phyloP scores from a whole-genome alignment of 1,140 invertebrate species.

The Stegodyphus dumicola region DNA sequence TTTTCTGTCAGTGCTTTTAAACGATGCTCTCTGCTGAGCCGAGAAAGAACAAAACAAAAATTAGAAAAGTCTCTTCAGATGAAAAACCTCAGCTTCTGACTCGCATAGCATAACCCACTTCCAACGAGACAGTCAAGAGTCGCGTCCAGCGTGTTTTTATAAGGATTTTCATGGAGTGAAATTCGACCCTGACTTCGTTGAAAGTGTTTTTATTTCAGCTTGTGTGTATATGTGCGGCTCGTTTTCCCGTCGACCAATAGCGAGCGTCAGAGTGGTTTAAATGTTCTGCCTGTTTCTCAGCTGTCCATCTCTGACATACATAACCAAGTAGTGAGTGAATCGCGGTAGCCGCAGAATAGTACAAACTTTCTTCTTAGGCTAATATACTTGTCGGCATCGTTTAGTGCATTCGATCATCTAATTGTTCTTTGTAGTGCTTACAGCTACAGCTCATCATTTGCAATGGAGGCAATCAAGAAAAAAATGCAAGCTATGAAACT shows the following conservation, averaged over 20 bases:
- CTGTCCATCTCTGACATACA: conserved; percentile 11
- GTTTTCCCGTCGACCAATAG: neutral
- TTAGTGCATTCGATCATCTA: neutral
- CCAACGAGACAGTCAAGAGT: neutral
- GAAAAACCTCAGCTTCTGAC: neutral
- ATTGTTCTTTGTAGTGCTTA: neutral
- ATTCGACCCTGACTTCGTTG: conserved; percentile 4
- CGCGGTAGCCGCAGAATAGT: neutral
- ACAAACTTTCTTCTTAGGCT: neutral
- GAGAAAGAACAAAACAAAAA: neutral
- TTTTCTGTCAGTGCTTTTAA: neutral
- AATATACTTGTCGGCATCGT: neutral
- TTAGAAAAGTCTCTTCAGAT: neutral
- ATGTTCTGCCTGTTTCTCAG: conserved; percentile 15
- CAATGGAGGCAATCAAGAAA: conserved; percentile 99
- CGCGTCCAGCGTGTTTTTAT: conserved; percentile 2
- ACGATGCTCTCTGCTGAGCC: neutral
- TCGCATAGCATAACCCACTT: conserved; percentile 17
- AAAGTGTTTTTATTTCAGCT: conserved; percentile 12
- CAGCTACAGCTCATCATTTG: neutral
- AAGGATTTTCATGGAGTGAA: neutral
- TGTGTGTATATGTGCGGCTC: neutral
- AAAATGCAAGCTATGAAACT: conserved; percentile 99
- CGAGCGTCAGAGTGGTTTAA: neutral
- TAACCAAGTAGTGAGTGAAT: neutral